Evolutionary conservation across 2,888 invertebrate species (phyloP), one percentile per base, ranked within the genome.

Genomic region (Conops quadrifasciatus): DNA sequence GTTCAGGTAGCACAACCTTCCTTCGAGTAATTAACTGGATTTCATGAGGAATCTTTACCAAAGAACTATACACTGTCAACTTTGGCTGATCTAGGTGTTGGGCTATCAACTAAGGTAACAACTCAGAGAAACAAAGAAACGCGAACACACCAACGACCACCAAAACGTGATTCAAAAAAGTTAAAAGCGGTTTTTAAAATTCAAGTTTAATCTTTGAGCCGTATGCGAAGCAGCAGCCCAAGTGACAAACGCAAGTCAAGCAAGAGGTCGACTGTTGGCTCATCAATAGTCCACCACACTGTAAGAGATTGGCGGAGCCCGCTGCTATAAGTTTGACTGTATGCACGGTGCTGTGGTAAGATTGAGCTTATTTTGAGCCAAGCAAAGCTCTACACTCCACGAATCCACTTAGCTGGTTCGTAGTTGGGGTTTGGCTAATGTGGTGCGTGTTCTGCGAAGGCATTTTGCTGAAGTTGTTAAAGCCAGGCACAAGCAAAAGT

Each of bases 381-480:
- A 70, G 71, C 63, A 65, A 66, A 70, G 67, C 73, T 72, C 71
- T 65, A 56, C 65, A 45, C 60, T 60, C 47, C 66, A 19, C 51
- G 36, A 11, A 51, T 30, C 62, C 16, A 24, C 3, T 66, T 53
- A 15, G 56, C 36, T 53, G 62, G 19, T 15, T 68, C 19, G 26
- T 60, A 47, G 59, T 28, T 36, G 62, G 43, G 68, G 62, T 68
- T 49, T 68, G 62, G 51, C 51, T 43, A 62, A 51, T 53, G 49
- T 76, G 76, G 78, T 68, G 74, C 78, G 76, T 73, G 75, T 62
- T 60, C 69, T 73, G 73, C 73, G 74, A 72, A 79, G 78, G 78
- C 82, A 82, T 79, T 82, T 81, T 77, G 79, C 74, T 82, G 78
- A 77, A 83, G 79, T 81, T 78, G 80, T 77, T 83, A 79, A 76